Base-by-base conservation (phyloP, 2,113 vertebrate species). In the Brachyhypopomus gauderio region DNA sequence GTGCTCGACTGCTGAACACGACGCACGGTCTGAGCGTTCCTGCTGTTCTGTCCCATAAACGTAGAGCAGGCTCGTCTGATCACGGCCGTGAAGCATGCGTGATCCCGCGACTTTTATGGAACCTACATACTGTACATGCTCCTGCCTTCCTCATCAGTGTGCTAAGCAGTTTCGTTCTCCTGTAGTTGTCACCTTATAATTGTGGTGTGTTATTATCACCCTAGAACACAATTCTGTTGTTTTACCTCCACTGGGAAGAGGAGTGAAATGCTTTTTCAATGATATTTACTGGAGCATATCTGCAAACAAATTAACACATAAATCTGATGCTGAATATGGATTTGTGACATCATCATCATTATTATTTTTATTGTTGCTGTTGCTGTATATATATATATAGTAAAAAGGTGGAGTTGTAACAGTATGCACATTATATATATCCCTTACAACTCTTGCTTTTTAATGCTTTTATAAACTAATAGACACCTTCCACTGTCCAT, bases 221-320 rank as follows among this genome's bases (percentile, higher is more conserved):
- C 84, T 82, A 86, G 64, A 88, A 90, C 91, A 92, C 92, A 90
- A 91, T 89, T 93, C 91, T 92, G 79, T 85, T 87, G 88, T 86
- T 83, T 85, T 78, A 84, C 87, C 88, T 79, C 83, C 87, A 87
- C 86, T 91, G 86, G 85, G 90, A 93, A 92, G 91, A 90, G 91
- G 91, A 92, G 89, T 92, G 85, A 88, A 88, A 89, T 91, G 90
- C 83, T 85, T 85, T 84, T 92, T 88, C 70, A 80, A 77, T 90
- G 84, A 89, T 87, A 90, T 80, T 89, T 88, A 88, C 88, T 91
- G 85, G 76, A 90, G 90, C 91, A 83, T 82, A 86, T 86, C 90
- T 88, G 90, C 89, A 30, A 91, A 91, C 91, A 93, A 91, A 94
- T 93, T 88, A 94, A 92, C 86, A 91, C 89, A 93, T 94, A 94